Evolutionary conservation across 2,888 invertebrate genomes (phyloP).

Genomic region (Clepsis dumicolana): DNA sequence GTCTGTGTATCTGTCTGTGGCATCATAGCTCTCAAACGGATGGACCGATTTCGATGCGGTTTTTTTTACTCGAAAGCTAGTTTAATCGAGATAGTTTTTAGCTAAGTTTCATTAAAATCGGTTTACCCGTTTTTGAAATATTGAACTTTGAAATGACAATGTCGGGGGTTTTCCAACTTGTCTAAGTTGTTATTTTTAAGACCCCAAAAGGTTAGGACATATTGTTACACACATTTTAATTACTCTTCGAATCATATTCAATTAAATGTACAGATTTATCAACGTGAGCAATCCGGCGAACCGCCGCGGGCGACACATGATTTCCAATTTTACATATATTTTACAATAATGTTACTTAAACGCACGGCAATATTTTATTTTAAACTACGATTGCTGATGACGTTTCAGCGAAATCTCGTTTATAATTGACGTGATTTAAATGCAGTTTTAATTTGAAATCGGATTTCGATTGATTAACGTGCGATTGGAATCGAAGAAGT

Average conservation of each 20-base stretch:
- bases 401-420: background rate
- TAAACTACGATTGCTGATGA: background rate
- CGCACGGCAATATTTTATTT: background rate
- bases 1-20: no score
- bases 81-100: no score
- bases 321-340: background rate
- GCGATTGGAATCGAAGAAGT: background rate
- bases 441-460: background rate
- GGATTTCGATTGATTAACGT: background rate
- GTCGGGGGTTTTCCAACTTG: no score
- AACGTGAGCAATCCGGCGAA: background rate
- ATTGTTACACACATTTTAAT: no score
- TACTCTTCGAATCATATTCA: background rate
- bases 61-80: no score
- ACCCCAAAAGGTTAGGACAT: no score
- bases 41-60: no score
- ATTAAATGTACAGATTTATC: background rate
- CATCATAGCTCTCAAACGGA: no score
- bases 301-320: background rate
- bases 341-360: background rate
- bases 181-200: no score
- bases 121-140: no score
- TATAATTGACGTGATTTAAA: background rate
- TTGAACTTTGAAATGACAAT: no score
- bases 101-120: no score